Evolutionary conservation across 2,797 vertebrate species (phyloP).

Genomic region (Oophaga sylvatica): DNA sequence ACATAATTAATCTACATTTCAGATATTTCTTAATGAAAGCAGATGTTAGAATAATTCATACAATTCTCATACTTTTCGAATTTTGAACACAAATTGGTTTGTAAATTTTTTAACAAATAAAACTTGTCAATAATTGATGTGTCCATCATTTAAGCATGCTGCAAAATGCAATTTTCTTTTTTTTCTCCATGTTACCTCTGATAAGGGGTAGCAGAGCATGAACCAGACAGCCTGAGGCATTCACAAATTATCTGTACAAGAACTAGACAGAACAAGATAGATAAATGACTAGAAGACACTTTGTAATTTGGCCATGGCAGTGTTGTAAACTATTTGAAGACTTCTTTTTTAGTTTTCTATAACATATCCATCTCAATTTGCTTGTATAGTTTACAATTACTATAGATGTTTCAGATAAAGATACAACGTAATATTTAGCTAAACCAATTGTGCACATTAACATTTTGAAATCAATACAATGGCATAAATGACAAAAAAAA

Average conservation of each 20-base stretch:
- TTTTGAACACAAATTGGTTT: conserved; percentile 10
- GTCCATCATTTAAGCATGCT: conserved; percentile 40
- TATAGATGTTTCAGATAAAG: neutral
- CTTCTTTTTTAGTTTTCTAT: neutral
- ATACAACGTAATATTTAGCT: neutral
- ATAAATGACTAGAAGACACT: neutral
- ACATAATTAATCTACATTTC: conserved; percentile 12
- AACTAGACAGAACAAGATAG: conserved; percentile 11
- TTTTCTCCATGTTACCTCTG: conserved; percentile 41
- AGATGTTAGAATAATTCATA: conserved; percentile 8
- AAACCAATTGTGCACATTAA: neutral
- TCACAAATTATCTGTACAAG: conserved; percentile 13
- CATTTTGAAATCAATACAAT: neutral
- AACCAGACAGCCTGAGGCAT: conserved; percentile 22
- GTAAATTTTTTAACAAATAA: conserved; percentile 34
- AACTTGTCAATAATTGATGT: conserved; percentile 35
- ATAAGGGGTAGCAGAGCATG: conserved; percentile 34
- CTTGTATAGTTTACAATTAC: neutral
- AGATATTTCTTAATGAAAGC: neutral
- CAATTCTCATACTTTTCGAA: neutral
- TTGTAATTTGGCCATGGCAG: conserved; percentile 5
- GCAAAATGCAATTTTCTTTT: conserved; percentile 44
- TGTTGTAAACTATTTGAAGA: neutral
- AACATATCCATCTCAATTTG: neutral
- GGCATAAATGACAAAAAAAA: too few species aligned